phyloP scores from a whole-genome alignment of 2,113 vertebrate species.

The Pterocles burchelli region DNA sequence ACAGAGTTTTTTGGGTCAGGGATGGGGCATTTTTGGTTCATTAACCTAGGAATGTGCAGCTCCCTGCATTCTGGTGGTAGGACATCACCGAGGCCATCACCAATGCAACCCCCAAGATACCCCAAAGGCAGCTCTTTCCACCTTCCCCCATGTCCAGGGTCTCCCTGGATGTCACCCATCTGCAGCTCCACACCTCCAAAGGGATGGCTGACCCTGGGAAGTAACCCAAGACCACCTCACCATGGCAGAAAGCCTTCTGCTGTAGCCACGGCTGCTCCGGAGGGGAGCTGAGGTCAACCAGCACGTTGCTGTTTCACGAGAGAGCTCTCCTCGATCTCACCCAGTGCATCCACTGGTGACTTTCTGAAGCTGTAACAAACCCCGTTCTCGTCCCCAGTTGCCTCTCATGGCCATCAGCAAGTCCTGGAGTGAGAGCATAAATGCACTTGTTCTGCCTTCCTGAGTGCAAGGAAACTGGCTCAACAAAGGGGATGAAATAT shows the following conservation, averaged over 20 bases:
- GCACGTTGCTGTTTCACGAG: not conserved
- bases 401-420: not conserved
- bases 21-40: not conserved
- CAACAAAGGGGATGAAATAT: constrained; percentile 32
- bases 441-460: constrained; percentile 28
- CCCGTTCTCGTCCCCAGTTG: not conserved
- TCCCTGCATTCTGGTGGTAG: no score
- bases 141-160: not conserved
- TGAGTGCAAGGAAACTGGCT: constrained; percentile 10
- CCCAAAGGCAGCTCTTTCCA: not conserved
- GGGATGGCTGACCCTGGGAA: not conserved
- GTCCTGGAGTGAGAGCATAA: constrained; percentile 34
- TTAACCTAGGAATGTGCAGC: not conserved
- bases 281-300: constrained; percentile 27
- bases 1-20: not conserved
- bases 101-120: not conserved
- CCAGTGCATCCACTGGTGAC: not conserved
- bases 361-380: constrained; percentile 5
- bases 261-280: not conserved
- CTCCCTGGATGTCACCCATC: not conserved
- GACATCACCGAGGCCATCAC: not conserved
- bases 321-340: not conserved
- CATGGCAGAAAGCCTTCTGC: not conserved
- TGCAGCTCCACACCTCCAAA: not conserved
- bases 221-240: not conserved